Conservation (phyloP, 1,140 invertebrate species). For the Oscheius sp. region DNA sequence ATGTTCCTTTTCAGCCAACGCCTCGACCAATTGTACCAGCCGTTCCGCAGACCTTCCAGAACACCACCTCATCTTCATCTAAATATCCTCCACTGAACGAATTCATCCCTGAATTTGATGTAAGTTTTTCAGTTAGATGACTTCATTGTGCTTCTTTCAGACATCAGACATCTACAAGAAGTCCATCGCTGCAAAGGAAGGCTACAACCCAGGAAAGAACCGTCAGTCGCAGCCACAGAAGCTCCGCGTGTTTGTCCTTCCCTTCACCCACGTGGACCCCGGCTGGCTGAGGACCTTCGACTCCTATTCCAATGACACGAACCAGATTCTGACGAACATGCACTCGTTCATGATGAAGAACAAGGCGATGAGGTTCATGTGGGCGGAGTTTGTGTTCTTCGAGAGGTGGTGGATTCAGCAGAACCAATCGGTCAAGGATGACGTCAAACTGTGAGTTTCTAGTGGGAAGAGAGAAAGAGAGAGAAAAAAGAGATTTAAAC, state of each 20-base stretch:
- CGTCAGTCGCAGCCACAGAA: slow-evolving; percentile 63
- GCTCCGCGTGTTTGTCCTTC: slow-evolving; percentile 88
- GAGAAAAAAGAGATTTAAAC: too few species aligned
- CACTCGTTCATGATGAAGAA: slow-evolving; percentile 78
- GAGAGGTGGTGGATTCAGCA: slow-evolving; percentile 85
- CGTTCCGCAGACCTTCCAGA: too few species aligned
- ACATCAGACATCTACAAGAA: slow-evolving; percentile 33
- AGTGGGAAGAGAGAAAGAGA: neutral
- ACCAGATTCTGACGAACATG: slow-evolving; percentile 85
- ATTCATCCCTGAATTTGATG: slow-evolving; percentile 6
- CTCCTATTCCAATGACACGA: slow-evolving; percentile 81
- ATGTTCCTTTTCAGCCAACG: neutral
- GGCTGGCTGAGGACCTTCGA: slow-evolving; percentile 95
- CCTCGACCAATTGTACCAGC: too few species aligned
- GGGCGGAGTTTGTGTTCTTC: slow-evolving; percentile 92
- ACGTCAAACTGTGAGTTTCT: slow-evolving; percentile 72
- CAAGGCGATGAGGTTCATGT: slow-evolving; percentile 81
- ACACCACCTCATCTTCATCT: neutral
- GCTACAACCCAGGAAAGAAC: neutral
- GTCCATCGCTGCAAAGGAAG: neutral
- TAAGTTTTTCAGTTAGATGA: neutral
- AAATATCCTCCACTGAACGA: slow-evolving; percentile 8
- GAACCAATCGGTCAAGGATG: slow-evolving; percentile 69
- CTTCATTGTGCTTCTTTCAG: neutral
- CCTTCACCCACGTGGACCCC: slow-evolving; percentile 84